Evolutionary conservation across 2,797 vertebrate species (phyloP), one percentile per base, ranked within the genome.

Genomic region (Xenopus petersii): DNA sequence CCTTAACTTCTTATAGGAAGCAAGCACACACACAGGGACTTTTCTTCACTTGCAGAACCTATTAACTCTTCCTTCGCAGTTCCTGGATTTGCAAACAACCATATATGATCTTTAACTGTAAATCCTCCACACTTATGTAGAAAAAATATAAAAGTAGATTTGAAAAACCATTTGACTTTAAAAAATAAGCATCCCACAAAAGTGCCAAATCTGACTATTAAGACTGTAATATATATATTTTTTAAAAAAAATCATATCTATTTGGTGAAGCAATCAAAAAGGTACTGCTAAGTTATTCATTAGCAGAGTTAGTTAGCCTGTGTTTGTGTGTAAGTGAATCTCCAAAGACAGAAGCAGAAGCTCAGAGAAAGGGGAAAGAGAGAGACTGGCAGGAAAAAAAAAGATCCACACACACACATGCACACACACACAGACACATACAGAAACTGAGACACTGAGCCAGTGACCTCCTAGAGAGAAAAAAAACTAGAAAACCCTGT

Each of bases 211-310:
- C 89, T 65, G 48, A 30, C 69, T 46, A 48, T 49, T 26, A 51
- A 60, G 24, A 21, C 24, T 47, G 17, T 58, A 56, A 67, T 21
- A 4, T 61, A 21, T 84, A 80, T 30, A 21, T 21, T 2, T 21
- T 2, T 30, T 79, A 30, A 2, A 30, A 30, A 30, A 30, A 4
- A 3, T 42, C 4, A 4, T 42, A 4, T 42, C 3, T 9, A 42
- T 84, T 82, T 83, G 88, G 89, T 87, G 13, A 86, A 87, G 86
- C 85, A 87, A 83, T 81, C 73, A 74, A 79, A 51, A 83, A 83
- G 83, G 81, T 82, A 84, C 81, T 66, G 86, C 85, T 79, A 81
- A 80, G 80, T 81, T 80, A 67, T 80, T 77, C 75, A 81, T 81
- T 81, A 79, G 80, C 80, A 80, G 75, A 77, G 80, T 80, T 75